phyloP scores from a whole-genome alignment of 2,888 invertebrate species.

The Hofmannophila pseudospretella region DNA sequence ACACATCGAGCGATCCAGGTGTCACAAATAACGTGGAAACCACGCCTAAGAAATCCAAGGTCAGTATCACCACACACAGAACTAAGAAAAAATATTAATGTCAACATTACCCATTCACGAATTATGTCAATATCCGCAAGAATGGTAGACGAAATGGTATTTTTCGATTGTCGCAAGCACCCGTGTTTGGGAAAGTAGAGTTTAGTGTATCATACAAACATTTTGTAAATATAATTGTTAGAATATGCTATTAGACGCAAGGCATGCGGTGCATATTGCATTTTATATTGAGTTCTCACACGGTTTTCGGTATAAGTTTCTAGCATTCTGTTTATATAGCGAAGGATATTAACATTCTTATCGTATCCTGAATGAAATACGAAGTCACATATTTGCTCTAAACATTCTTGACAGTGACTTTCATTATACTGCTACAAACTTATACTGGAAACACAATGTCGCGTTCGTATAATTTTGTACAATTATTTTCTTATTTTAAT shows the following conservation, averaged over 20 bases:
- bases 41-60: slow-evolving; percentile 69
- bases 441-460: slow-evolving; percentile 22
- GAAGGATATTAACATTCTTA: too few relatives aligned
- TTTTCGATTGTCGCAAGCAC: background rate
- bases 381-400: too few relatives aligned
- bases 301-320: slow-evolving; percentile 30
- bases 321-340: too few relatives aligned
- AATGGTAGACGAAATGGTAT: slow-evolving; percentile 41
- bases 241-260: slow-evolving; percentile 37
- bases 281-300: slow-evolving; percentile 42
- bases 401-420: too few relatives aligned
- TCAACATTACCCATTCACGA: slow-evolving; percentile 18
- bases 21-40: slow-evolving; percentile 67
- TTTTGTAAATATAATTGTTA: slow-evolving; percentile 60
- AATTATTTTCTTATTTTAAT: slow-evolving; percentile 54
- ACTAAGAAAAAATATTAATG: slow-evolving; percentile 3
- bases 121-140: slow-evolving; percentile 21
- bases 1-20: slow-evolving; percentile 67
- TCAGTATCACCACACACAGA: slow-evolving; percentile 25
- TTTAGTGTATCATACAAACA: slow-evolving; percentile 47
- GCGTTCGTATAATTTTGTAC: slow-evolving; percentile 38
- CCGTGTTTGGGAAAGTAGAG: slow-evolving; percentile 2
- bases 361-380: too few relatives aligned
- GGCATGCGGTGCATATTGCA: slow-evolving; percentile 47
- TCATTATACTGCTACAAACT: too few relatives aligned